Conservation (phyloP, 2,888 invertebrate genomes). For the Eupithecia dodoneata region DNA sequence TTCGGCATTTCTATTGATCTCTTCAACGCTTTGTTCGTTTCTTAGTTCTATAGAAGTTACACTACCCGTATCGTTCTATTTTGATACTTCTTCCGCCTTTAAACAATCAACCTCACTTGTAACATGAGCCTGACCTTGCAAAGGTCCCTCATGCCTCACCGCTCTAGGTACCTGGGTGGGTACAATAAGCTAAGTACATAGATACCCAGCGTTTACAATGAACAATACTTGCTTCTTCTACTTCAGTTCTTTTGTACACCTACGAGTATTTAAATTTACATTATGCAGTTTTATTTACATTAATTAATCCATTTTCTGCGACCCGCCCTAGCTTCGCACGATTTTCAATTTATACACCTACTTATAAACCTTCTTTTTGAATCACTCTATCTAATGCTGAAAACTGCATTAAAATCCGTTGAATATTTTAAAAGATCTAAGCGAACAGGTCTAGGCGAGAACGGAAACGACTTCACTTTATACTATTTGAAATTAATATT, state of each 20-base stretch:
- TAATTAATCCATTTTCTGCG: too few species aligned
- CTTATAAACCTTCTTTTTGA: too few species aligned
- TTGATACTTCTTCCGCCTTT: neutral
- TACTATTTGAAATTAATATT: too few species aligned
- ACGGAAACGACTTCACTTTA: too few species aligned
- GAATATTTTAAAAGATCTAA: too few species aligned
- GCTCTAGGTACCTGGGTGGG: neutral
- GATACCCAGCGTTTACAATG: neutral
- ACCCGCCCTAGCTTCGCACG: too few species aligned
- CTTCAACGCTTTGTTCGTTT: neutral
- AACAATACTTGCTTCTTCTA: neutral
- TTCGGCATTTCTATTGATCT: neutral
- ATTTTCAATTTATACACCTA: too few species aligned
- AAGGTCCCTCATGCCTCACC: conserved; percentile 15
- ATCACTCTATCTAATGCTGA: too few species aligned
- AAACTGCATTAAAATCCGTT: too few species aligned
- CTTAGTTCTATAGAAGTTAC: neutral
- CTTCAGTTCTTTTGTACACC: neutral
- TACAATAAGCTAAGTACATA: neutral
- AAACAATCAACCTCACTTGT: neutral
- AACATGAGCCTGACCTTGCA: conserved; percentile 23
- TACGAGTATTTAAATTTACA: too few species aligned
- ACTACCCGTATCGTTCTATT: neutral
- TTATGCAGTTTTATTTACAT: too few species aligned
- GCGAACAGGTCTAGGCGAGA: too few species aligned